These are phyloP conservation scores for Exocentrus adspersus DNA, from an alignment of 2,888 invertebrate genomes.

Conservation along the genomic window DNA sequence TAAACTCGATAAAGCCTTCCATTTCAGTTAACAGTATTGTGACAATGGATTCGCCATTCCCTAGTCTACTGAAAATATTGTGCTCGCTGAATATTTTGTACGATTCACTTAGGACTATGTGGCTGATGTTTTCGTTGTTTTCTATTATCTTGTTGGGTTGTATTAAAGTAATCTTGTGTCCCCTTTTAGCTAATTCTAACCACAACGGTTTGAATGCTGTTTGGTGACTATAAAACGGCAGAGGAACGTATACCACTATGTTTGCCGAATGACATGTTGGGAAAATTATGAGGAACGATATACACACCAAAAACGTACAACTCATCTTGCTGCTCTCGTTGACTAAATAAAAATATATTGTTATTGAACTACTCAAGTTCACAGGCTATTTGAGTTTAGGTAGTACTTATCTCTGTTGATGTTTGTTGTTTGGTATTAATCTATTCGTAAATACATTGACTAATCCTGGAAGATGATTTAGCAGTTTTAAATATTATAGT, in stretches of 20 bases:
- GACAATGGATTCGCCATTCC: not conserved
- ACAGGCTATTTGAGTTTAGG: no score
- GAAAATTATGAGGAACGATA: not conserved
- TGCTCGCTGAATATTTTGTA: slow-evolving; percentile 48
- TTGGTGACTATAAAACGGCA: slow-evolving; percentile 63
- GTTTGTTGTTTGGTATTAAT: no score
- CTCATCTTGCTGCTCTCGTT: no score
- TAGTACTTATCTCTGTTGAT: no score
- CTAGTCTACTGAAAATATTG: slow-evolving; percentile 31
- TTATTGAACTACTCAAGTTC: no score
- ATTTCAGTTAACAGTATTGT: not conserved
- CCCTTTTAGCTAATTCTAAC: slow-evolving; percentile 61
- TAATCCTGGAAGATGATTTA: no score
- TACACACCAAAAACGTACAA: not conserved
- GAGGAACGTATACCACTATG: slow-evolving; percentile 44
- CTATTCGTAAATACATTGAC: no score
- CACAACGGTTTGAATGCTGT: slow-evolving; percentile 63
- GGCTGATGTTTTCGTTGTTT: slow-evolving; percentile 59
- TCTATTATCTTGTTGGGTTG: slow-evolving; percentile 63
- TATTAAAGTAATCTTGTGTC: slow-evolving; percentile 64
- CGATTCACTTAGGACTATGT: slow-evolving; percentile 59
- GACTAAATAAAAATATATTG: no score
- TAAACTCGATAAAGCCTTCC: not conserved
- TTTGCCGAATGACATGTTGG: slow-evolving; percentile 24
- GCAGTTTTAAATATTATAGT: no score